phyloP scores from a whole-genome alignment of 1,140 invertebrate genomes.

The Contarinia nasturtii region DNA sequence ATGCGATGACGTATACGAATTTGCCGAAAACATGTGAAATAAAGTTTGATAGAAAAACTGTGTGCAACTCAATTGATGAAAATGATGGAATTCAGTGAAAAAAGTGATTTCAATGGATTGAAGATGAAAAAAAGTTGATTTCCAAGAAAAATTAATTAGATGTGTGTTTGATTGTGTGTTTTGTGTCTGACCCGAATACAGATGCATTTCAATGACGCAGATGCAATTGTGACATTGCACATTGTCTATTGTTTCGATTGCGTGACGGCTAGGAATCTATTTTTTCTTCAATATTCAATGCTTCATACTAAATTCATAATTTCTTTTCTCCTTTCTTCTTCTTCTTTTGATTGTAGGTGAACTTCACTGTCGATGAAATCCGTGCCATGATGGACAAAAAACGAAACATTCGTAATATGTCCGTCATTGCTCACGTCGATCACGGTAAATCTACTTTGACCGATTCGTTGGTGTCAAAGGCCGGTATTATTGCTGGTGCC shows the following conservation, averaged over 20 bases:
- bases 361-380: slow-evolving; percentile 99
- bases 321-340: slow-evolving; percentile 7
- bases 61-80: too few species aligned
- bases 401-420: slow-evolving; percentile 99
- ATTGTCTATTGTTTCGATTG: slow-evolving; percentile 3
- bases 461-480: slow-evolving; percentile 97
- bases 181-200: background rate
- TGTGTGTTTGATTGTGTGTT: background rate
- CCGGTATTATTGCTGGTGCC: slow-evolving; percentile 96
- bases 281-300: background rate
- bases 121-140: too few species aligned
- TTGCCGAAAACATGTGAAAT: background rate
- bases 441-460: slow-evolving; percentile 99
- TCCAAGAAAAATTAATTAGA: too few species aligned
- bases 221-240: slow-evolving; percentile 15
- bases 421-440: slow-evolving; percentile 99
- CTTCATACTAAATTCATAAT: background rate
- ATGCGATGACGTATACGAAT: background rate
- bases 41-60: too few species aligned
- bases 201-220: slow-evolving; percentile 6
- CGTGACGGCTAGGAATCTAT: slow-evolving; percentile 1
- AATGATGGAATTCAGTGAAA: too few species aligned
- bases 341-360: too few species aligned
- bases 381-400: slow-evolving; percentile 99
- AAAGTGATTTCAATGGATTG: too few species aligned